Evolutionary conservation across 2,113 vertebrate species (phyloP).

Genomic region (Ammospiza caudacuta): DNA sequence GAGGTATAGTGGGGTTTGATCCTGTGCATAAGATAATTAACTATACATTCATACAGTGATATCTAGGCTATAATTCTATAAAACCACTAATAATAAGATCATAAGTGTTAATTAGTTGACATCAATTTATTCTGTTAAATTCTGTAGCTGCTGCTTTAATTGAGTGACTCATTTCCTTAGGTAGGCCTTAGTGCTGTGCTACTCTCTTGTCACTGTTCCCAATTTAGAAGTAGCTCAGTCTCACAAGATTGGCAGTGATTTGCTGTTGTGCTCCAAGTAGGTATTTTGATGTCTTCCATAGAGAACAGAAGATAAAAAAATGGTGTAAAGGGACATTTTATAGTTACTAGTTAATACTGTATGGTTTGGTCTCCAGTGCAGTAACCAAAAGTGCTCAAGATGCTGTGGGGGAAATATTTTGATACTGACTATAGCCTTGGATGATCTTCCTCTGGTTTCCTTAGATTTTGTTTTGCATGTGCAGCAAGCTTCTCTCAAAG

Average conservation of each 20-base stretch:
- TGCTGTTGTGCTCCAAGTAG: not conserved
- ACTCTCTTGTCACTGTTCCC: not conserved
- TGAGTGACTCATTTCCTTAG: not conserved
- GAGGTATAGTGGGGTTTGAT: slow-evolving; percentile 27
- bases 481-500: not conserved
- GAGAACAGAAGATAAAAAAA: not conserved
- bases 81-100: slow-evolving; percentile 36
- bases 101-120: slow-evolving; percentile 63
- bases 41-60: not conserved
- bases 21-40: slow-evolving; percentile 23
- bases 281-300: not conserved
- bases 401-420: not conserved
- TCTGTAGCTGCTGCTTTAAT: not conserved
- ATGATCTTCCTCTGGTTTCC: not conserved
- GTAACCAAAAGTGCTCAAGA: not conserved
- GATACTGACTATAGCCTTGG: not conserved
- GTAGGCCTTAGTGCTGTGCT: slow-evolving; percentile 1
- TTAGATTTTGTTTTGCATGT: not conserved
- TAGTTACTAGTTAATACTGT: not conserved
- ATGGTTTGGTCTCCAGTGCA: not conserved
- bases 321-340: not conserved
- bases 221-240: slow-evolving; percentile 16
- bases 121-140: slow-evolving; percentile 8
- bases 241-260: not conserved
- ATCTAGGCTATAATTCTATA: not conserved